Evolutionary conservation across 2,113 vertebrate species (phyloP).

Genomic region (Oenanthe melanoleuca): DNA sequence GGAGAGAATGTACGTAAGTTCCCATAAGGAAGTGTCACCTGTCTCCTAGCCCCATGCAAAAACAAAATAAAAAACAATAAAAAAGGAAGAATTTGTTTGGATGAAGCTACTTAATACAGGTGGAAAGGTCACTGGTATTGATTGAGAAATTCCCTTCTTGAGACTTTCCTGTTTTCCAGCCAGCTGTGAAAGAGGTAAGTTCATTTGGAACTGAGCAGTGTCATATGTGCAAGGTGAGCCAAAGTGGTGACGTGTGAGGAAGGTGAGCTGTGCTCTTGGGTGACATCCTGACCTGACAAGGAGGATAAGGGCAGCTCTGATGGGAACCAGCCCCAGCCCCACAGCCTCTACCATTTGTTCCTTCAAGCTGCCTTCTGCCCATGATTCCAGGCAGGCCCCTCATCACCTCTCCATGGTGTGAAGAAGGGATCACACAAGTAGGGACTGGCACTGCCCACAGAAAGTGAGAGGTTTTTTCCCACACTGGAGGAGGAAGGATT

Average conservation of each 20-base stretch:
- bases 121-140: conserved; percentile 2
- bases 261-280: neutral
- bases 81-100: neutral
- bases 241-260: neutral
- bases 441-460: neutral
- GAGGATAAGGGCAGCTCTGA: neutral
- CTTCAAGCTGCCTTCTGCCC: neutral
- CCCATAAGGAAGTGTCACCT: neutral
- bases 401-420: rapidly evolving
- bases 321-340: rapidly evolving
- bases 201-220: neutral
- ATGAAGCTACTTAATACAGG: neutral
- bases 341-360: neutral
- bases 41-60: neutral
- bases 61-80: neutral
- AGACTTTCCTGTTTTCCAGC: neutral
- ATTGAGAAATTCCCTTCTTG: neutral
- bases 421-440: neutral
- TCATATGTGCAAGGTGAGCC: neutral
- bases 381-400: neutral
- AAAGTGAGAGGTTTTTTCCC: neutral
- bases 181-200: neutral
- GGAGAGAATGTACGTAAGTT: neutral
- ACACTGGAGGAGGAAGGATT: neutral
- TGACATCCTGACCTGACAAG: neutral